phyloP scores from a whole-genome alignment of 2,888 invertebrate species.

The Idaea aversata region DNA sequence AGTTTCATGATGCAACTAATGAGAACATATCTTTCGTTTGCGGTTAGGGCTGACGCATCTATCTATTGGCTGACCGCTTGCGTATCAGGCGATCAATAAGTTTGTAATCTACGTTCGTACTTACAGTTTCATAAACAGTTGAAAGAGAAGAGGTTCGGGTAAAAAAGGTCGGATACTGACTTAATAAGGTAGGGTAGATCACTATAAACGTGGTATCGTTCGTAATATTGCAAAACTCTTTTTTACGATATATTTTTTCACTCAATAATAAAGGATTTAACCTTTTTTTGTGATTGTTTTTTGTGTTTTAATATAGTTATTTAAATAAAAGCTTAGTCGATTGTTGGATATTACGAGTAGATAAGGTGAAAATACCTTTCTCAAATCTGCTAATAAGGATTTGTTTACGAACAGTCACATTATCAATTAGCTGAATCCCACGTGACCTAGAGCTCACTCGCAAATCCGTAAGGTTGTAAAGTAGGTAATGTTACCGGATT shows the following conservation, averaged over 20 bases:
- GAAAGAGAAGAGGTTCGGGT: conserved; percentile 35
- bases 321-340: background rate
- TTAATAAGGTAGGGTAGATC: conserved; percentile 64
- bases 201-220: conserved; percentile 54
- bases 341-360: background rate
- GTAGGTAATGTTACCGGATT: background rate
- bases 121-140: conserved; percentile 38
- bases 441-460: too few relatives aligned
- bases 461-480: background rate
- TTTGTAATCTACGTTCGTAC: background rate
- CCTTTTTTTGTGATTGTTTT: conserved; percentile 21
- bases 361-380: background rate
- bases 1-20: too few relatives aligned
- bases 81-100: background rate
- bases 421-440: too few relatives aligned
- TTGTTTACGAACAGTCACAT: too few relatives aligned
- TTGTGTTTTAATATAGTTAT: conserved; percentile 9
- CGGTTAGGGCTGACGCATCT: too few relatives aligned
- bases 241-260: conserved; percentile 47
- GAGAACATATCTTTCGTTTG: too few relatives aligned
- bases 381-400: background rate
- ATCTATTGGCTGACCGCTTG: too few relatives aligned
- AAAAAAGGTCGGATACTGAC: conserved; percentile 59
- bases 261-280: conserved; percentile 40
- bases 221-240: conserved; percentile 55